Evolutionary conservation across 2,797 vertebrate species (phyloP), one percentile per base, ranked within the genome.

Genomic region (Phaenicophaeus curvirostris): DNA sequence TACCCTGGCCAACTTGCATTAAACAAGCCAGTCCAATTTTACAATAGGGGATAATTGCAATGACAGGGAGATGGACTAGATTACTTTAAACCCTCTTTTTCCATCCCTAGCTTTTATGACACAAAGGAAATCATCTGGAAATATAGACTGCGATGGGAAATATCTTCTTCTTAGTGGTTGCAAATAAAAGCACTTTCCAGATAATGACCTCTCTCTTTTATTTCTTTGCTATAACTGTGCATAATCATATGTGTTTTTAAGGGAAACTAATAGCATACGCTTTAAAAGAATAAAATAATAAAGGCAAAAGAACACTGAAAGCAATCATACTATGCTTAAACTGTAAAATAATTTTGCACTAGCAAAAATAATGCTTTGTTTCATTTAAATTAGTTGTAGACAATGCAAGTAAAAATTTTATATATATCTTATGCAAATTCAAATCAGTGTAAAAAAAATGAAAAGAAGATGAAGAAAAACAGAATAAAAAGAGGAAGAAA

Each of bases 71-170:
- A 68, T 72, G 68, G 69, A 68, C 31, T 71, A 82, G 58, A 74
- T 76, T 9, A 87, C 53, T 87, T 19, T 78, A 73, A 95, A 82
- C 61, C 20, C 0, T 6, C 48, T 53, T 91, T 88, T 89, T 71
- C 80, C 19, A 28, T 39, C 30, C 55, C 42, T 59, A 59, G 77
- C 16, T 94, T 94, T 66, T 84, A 66, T 3, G 2, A 51, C 7
- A 33, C 30, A 86, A 66, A 87, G 54, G 62, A 94, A 91, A 92
- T 92, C 9, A 90, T 71, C 87, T 89, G 59, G 80, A 96, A 96
- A 92, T 74, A 65, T 15, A 89, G 82, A 89, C 59, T 87, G n/a
- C 41, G 83, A 30, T 55, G 33, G 33, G 46, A 89, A 92, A 90
- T 50, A 9, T 65, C n/a, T 58, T 82, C 48, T 91, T 85, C 57